Evolutionary conservation across 2,888 invertebrate species (phyloP), one percentile per base, ranked within the genome.

Genomic region (Platycnemis pennipes): DNA sequence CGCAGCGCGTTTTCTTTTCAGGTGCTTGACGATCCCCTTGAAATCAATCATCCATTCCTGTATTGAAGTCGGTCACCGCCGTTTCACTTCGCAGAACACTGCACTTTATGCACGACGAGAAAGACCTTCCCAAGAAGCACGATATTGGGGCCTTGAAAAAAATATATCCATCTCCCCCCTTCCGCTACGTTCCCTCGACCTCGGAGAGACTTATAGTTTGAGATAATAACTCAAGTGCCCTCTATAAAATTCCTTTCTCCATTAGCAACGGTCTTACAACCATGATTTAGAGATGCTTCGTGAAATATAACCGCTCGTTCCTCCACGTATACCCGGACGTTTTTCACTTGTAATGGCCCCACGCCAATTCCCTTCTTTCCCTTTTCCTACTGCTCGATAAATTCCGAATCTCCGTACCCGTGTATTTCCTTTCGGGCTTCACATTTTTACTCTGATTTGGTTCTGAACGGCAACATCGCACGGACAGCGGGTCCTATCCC

Each of bases 261-360:
- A 63, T 91, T 91, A 91, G 91, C 63, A 63, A 44, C 44, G 91
- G 91, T 69, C 63, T 91, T 91, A 63, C 63, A n/a, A 91, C 63
- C 63, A 63, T 91, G 91, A 91, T 91, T 91, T 63, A 91, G 91
- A 26, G 91, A 91, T 63, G 44, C 91, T 91, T 91, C 56, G 63
- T 91, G 91, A 91, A 91, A 91, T 69, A 69, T 63, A 42, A 63
- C 91, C 44, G n/a, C 63, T 91, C 91, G 91, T 63, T 91, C 91
- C 63, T 44, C 63, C 63, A 63, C 63, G 56, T 63, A 44, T 91
- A 77, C 16, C 63, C 49, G 56, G 91, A 44, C 91, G 63, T 91
- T 91, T 91, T 91, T 91, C 91, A 91, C 91, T 91, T 63, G 63
- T 91, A 91, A 91, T 91, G 91, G 91, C 91, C 91, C 44, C 31